Conservation (phyloP, 2,113 vertebrate species). For the Entomyzon cyanotis region DNA sequence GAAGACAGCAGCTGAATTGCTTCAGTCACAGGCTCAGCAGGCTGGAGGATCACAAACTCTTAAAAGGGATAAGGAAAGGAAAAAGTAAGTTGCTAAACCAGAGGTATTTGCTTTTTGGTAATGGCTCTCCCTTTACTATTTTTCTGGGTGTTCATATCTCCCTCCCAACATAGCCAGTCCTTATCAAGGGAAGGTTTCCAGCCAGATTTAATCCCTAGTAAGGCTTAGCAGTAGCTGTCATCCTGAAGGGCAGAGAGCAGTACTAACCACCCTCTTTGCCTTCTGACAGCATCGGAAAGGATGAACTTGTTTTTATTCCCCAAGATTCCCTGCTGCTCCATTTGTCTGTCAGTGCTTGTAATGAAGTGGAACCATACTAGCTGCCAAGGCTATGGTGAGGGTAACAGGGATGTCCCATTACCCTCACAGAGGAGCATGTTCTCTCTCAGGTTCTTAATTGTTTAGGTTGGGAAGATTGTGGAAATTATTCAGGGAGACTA, state of each 20-base stretch:
- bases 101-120: not conserved
- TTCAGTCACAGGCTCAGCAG: constrained; percentile 93
- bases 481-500: not conserved
- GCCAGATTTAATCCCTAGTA: not conserved
- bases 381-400: not conserved
- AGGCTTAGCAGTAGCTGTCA: not conserved
- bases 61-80: constrained; percentile 98
- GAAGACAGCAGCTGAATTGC: constrained; percentile 93
- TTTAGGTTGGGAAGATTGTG: not conserved
- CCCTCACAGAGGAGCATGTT: not conserved
- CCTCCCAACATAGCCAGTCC: not conserved
- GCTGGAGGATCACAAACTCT: constrained; percentile 96
- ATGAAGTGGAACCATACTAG: not conserved
- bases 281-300: not conserved
- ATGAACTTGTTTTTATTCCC: not conserved
- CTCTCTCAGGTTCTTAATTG: not conserved
- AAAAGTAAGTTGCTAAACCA: constrained; percentile 91
- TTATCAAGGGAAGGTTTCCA: not conserved
- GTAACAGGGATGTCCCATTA: not conserved
- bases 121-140: not conserved
- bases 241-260: not conserved
- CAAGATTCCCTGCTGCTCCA: not conserved
- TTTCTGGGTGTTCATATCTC: not conserved
- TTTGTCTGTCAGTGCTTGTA: not conserved
- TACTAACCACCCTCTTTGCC: not conserved